phyloP scores from a whole-genome alignment of 2,797 vertebrate genomes.

The Darevskia mixta region DNA sequence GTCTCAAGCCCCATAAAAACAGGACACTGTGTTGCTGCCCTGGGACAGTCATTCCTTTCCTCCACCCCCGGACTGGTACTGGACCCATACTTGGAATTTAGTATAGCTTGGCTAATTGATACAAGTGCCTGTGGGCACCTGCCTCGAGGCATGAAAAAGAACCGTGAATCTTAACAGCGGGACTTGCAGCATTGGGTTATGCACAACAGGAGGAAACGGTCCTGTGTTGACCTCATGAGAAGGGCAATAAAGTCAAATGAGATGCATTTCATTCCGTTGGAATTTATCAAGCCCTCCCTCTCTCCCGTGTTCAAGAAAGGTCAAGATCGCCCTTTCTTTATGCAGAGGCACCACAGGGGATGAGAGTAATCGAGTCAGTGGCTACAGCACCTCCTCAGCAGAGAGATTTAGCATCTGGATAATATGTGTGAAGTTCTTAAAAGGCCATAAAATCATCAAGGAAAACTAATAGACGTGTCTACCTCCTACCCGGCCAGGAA shows the following conservation, averaged over 20 bases:
- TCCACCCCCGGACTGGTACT: neutral
- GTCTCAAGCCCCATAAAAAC: neutral
- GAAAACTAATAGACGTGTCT: neutral
- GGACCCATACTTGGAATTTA: neutral
- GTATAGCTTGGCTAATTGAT: neutral
- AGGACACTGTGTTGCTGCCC: neutral
- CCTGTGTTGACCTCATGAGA: slow-evolving; percentile 50
- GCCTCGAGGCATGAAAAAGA: neutral
- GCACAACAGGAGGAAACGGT: slow-evolving; percentile 34
- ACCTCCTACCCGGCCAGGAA: neutral
- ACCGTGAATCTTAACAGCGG: slow-evolving; percentile 23
- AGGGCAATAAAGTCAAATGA: slow-evolving; percentile 49
- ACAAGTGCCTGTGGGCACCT: neutral
- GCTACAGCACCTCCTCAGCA: neutral
- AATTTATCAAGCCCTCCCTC: neutral
- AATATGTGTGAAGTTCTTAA: neutral
- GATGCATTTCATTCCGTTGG: slow-evolving; percentile 14
- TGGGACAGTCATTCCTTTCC: neutral
- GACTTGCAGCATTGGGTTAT: slow-evolving; percentile 44
- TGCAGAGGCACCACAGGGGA: neutral
- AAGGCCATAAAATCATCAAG: accelerated
- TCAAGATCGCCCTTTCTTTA: accelerated
- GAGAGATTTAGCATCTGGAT: accelerated
- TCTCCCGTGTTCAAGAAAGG: slow-evolving; percentile 41
- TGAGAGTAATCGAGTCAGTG: accelerated